These are phyloP conservation scores for Malurus alboscapulatus DNA, from an alignment of 2,113 vertebrate species.

Conservation along the genomic window DNA sequence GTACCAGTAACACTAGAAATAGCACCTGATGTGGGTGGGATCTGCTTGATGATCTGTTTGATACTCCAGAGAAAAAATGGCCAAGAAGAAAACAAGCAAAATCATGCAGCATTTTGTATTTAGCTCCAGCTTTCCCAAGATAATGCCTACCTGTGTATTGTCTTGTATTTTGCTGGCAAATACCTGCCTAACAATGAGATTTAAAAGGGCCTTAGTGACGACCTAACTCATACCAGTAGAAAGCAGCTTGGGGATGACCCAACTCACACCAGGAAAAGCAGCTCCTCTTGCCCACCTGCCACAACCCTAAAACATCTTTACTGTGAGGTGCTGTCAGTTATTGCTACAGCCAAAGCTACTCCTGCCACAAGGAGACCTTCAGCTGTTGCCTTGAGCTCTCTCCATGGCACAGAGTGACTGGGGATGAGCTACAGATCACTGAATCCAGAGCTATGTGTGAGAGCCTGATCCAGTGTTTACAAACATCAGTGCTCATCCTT, in stretches of 20 bases:
- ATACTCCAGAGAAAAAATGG: background rate
- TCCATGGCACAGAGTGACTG: background rate
- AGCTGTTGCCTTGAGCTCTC: background rate
- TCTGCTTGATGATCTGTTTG: background rate
- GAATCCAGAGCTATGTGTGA: background rate
- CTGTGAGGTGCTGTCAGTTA: background rate
- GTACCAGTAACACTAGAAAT: background rate
- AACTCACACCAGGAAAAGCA: background rate
- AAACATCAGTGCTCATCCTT: background rate
- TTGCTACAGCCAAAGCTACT: background rate
- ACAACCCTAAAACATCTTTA: accelerated
- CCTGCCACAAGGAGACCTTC: background rate
- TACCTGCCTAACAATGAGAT: background rate
- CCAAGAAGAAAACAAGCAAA: background rate
- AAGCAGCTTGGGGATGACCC: background rate
- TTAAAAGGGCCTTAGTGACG: background rate
- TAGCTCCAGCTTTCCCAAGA: background rate
- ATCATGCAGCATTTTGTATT: background rate
- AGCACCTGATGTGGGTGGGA: background rate
- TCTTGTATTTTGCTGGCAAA: background rate
- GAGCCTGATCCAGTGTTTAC: background rate
- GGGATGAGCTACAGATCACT: background rate
- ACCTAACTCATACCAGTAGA: background rate
- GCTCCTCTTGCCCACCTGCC: background rate
- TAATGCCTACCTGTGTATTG: background rate